phyloP scores from a whole-genome alignment of 1,140 invertebrate genomes.

The Zophobas morio region DNA sequence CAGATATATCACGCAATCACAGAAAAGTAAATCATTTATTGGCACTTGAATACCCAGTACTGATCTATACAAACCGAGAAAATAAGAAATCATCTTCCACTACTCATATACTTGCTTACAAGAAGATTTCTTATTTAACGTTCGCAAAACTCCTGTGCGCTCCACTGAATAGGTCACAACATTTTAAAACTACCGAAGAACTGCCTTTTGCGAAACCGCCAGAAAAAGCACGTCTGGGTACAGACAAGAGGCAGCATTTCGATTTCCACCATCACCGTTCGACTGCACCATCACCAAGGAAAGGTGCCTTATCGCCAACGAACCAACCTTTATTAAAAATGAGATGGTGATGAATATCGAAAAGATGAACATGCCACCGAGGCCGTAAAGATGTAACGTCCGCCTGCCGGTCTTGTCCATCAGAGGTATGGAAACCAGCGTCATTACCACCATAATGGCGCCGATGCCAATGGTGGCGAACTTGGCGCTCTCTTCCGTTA shows the following conservation, averaged over 20 bases:
- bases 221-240: slow-evolving; percentile 1
- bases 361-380: slow-evolving; percentile 97
- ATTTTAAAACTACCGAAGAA: background rate
- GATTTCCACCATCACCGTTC: slow-evolving; percentile 21
- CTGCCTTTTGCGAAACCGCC: background rate
- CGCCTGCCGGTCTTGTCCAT: slow-evolving; percentile 96
- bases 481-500: slow-evolving; percentile 88
- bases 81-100: slow-evolving; percentile 16
- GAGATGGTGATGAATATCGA: slow-evolving; percentile 96
- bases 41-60: background rate
- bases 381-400: slow-evolving; percentile 94
- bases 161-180: slow-evolving; percentile 9
- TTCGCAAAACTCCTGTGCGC: slow-evolving; percentile 9
- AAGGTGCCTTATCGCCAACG: slow-evolving; percentile 13
- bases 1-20: too few species aligned
- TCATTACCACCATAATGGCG: slow-evolving; percentile 97
- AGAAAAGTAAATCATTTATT: slow-evolving; percentile 15
- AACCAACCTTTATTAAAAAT: slow-evolving; percentile 67
- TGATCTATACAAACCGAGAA: slow-evolving; percentile 17
- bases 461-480: slow-evolving; percentile 98
- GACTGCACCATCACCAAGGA: slow-evolving; percentile 20
- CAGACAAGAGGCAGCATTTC: slow-evolving; percentile 13
- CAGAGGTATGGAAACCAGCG: slow-evolving; percentile 94
- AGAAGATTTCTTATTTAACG: slow-evolving; percentile 24
- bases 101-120: too few species aligned